Evolutionary conservation across 2,797 vertebrate genomes (phyloP).

Genomic region (Staurois parvus): DNA sequence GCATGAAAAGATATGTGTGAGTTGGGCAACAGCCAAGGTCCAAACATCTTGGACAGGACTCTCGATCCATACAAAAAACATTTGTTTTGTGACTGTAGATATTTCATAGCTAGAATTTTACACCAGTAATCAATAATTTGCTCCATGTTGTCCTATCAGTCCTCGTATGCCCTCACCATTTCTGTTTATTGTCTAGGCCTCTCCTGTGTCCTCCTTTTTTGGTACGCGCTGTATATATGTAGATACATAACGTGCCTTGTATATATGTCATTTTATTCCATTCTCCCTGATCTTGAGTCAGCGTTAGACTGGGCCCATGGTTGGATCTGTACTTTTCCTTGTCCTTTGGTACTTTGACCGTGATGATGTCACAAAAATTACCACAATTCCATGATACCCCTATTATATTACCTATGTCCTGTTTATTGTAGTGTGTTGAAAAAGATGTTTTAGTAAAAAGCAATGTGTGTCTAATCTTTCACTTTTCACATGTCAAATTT

Average conservation of each 20-base stretch:
- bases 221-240: constrained; percentile 66
- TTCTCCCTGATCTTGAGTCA: constrained; percentile 60
- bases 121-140: constrained; percentile 24
- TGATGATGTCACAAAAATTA: background rate
- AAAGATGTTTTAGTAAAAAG: background rate
- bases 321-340: background rate
- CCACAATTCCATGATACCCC: background rate
- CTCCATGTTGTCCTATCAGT: constrained; percentile 25
- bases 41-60: constrained; percentile 19
- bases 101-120: constrained; percentile 43
- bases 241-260: constrained; percentile 65
- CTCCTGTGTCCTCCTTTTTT: constrained; percentile 40
- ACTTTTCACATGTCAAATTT: background rate
- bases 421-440: background rate
- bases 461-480: background rate
- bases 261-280: constrained; percentile 60
- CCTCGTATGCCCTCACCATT: constrained; percentile 14
- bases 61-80: constrained; percentile 1
- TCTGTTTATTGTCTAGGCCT: constrained; percentile 27
- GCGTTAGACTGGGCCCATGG: background rate
- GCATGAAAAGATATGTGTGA: constrained; percentile 1
- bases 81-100: constrained; percentile 44
- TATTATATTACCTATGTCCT: constrained; percentile 8
- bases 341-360: background rate
- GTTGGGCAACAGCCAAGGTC: constrained; percentile 17